phyloP scores from a whole-genome alignment of 2,888 invertebrate species.

The Trissoscelio sp. region DNA sequence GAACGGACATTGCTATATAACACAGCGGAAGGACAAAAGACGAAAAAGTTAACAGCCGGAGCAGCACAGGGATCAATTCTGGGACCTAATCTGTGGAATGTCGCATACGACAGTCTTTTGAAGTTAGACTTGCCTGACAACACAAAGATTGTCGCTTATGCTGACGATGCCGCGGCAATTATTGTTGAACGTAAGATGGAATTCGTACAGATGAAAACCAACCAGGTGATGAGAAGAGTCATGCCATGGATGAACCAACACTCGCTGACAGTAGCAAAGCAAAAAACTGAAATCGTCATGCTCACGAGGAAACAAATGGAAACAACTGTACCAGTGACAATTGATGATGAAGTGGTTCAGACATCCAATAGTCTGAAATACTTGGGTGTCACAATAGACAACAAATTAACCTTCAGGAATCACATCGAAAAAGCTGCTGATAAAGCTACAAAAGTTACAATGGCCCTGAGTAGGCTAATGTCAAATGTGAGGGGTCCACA shows the following conservation, averaged over 20 bases:
- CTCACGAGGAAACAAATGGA: background rate
- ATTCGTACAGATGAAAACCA: background rate
- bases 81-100: slow-evolving; percentile 49
- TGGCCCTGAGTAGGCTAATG: slow-evolving; percentile 52
- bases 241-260: background rate
- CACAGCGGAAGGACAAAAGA: too few species aligned
- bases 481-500: slow-evolving; percentile 43
- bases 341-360: slow-evolving; percentile 30
- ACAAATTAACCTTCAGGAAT: slow-evolving; percentile 53
- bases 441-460: slow-evolving; percentile 64
- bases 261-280: background rate
- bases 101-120: slow-evolving; percentile 52
- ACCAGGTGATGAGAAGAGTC: slow-evolving; percentile 9
- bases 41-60: too few species aligned
- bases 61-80: background rate
- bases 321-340: slow-evolving; percentile 6
- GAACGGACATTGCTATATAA: too few species aligned
- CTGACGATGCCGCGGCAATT: background rate
- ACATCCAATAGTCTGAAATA: slow-evolving; percentile 59
- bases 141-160: background rate
- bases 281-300: too few species aligned
- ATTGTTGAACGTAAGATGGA: background rate
- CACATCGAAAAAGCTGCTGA: slow-evolving; percentile 60
- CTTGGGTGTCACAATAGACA: slow-evolving; percentile 70
- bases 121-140: background rate